phyloP scores from a whole-genome alignment of 1,140 invertebrate genomes.

The Contarinia nasturtii region DNA sequence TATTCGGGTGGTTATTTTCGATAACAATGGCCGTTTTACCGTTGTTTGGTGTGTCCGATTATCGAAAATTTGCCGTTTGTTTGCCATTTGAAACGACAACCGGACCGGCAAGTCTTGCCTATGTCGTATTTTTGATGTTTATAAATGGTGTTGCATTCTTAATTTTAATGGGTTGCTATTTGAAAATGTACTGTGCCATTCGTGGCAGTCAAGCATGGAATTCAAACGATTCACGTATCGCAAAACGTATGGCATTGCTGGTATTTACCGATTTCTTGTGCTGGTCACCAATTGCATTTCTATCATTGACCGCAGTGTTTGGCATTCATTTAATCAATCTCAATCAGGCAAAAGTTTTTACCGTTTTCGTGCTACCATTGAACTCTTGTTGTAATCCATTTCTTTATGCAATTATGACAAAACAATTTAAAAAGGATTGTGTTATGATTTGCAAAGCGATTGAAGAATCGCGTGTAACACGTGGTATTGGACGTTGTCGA shows the following conservation, averaged over 20 bases:
- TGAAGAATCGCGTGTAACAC: constrained; percentile 75
- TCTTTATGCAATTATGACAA: constrained; percentile 89
- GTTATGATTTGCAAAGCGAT: constrained; percentile 87
- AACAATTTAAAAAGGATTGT: constrained; percentile 96
- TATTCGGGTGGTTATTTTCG: constrained; percentile 79
- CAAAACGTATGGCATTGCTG: constrained; percentile 89
- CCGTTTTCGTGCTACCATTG: constrained; percentile 83
- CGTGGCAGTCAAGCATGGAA: constrained; percentile 90
- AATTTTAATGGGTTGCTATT: constrained; percentile 89
- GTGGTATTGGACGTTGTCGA: constrained; percentile 65
- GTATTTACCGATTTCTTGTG: constrained; percentile 96
- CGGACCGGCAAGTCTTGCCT: constrained; percentile 52
- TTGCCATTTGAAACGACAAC: constrained; percentile 83
- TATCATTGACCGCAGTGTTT: constrained; percentile 80
- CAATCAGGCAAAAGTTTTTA: constrained; percentile 94
- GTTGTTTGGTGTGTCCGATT: constrained; percentile 79
- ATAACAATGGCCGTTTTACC: constrained; percentile 76
- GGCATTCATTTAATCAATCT: constrained; percentile 75
- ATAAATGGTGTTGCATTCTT: constrained; percentile 87
- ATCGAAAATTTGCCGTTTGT: constrained; percentile 90
- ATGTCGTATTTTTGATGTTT: constrained; percentile 86
- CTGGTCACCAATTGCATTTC: constrained; percentile 96
- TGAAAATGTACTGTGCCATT: constrained; percentile 90
- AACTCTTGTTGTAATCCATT: constrained; percentile 96
- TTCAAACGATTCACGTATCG: constrained; percentile 91